Conservation (phyloP, 2,797 vertebrate genomes). For the Falco novaeseelandiae region DNA sequence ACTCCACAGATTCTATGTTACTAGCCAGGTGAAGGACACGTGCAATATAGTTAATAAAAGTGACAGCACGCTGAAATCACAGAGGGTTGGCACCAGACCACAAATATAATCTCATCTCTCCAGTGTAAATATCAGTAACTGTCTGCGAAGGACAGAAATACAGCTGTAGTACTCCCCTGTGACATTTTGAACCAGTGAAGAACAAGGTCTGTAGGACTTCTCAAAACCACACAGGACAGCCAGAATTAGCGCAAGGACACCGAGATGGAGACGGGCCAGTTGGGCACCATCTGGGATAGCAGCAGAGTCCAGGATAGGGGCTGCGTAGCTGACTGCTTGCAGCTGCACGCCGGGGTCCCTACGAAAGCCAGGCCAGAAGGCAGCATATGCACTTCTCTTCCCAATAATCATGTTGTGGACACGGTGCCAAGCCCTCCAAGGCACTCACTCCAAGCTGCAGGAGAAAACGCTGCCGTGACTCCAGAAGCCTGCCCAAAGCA, state of each 20-base stretch:
- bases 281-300: neutral
- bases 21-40: neutral
- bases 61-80: neutral
- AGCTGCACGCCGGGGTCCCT: neutral
- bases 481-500: neutral
- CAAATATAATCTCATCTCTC: neutral
- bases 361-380: accelerated
- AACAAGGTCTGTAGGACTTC: neutral
- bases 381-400: neutral
- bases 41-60: neutral
- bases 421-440: neutral
- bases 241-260: neutral
- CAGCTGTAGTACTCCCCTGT: neutral
- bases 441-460: neutral
- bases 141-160: neutral
- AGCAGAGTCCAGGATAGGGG: neutral
- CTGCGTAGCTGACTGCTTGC: neutral
- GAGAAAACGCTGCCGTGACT: neutral
- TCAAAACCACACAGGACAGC: neutral
- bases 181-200: neutral
- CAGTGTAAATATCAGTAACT: neutral
- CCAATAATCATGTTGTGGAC: neutral
- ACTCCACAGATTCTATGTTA: neutral
- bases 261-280: neutral
- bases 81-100: neutral